phyloP scores from a whole-genome alignment of 2,888 invertebrate genomes.

The Drosophila rubida region DNA sequence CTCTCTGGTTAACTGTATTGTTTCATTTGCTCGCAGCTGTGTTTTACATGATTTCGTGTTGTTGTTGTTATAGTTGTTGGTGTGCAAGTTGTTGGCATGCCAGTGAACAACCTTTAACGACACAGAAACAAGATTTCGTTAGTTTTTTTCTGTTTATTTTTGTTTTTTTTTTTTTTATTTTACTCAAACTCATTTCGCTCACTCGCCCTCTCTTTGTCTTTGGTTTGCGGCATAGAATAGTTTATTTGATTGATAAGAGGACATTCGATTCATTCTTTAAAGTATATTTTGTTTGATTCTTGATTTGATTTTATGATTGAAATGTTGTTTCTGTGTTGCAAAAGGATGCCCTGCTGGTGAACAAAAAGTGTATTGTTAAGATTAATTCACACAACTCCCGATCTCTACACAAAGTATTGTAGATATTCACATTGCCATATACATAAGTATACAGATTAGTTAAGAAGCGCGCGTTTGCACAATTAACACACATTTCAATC shows the following conservation, averaged over 20 bases:
- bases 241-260: slow-evolving; percentile 22
- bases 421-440: slow-evolving; percentile 3
- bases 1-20: slow-evolving; percentile 32
- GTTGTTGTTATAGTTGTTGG: slow-evolving; percentile 57
- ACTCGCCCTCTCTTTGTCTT: slow-evolving; percentile 6
- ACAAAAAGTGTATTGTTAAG: slow-evolving; percentile 53
- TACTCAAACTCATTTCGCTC: slow-evolving; percentile 6
- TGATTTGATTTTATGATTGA: slow-evolving; percentile 84
- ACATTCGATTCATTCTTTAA: slow-evolving; percentile 18
- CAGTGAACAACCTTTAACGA: slow-evolving; percentile 87
- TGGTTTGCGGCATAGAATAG: slow-evolving; percentile 26
- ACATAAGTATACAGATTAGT: slow-evolving; percentile 33
- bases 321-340: slow-evolving; percentile 86
- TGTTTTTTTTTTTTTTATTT: slow-evolving; percentile 26
- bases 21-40: slow-evolving; percentile 35
- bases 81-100: slow-evolving; percentile 79
- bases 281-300: slow-evolving; percentile 36
- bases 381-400: slow-evolving; percentile 14
- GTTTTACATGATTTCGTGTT: slow-evolving; percentile 56
- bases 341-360: slow-evolving; percentile 84
- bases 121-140: slow-evolving; percentile 86
- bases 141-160: slow-evolving; percentile 69
- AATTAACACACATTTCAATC: slow-evolving; percentile 85
- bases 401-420: neutral
- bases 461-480: slow-evolving; percentile 57